These are phyloP conservation scores for Myotis davidii DNA, from an alignment of 2,113 vertebrate species.

Conservation along the genomic window DNA sequence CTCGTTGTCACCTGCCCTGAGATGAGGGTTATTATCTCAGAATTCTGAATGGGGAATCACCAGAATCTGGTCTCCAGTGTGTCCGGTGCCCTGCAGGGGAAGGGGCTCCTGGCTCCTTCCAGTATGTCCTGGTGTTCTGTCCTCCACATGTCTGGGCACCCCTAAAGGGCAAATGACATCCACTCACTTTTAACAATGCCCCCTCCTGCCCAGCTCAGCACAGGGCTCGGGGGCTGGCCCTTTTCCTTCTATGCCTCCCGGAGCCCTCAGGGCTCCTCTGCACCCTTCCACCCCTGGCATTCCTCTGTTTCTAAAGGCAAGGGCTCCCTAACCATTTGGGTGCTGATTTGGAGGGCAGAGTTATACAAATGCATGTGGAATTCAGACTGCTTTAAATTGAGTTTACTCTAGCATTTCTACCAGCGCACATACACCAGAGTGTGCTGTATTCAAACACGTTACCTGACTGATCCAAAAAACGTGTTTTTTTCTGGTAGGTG, in stretches of 20 bases:
- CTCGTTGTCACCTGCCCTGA: background rate
- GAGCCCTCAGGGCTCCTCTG: background rate
- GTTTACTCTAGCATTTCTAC: background rate
- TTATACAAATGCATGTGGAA: background rate
- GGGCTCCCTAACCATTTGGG: background rate
- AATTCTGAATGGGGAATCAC: background rate
- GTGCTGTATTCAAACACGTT: background rate
- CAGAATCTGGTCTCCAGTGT: background rate
- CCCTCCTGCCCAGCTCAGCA: background rate
- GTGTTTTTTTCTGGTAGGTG: background rate
- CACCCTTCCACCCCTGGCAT: background rate
- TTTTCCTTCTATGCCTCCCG: background rate
- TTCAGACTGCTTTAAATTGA: background rate
- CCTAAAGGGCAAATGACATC: background rate
- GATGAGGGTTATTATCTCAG: background rate
- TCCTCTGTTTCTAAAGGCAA: background rate
- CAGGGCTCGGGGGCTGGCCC: background rate
- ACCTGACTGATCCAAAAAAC: background rate
- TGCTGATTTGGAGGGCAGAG: background rate
- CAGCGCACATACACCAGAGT: background rate
- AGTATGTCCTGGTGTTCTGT: background rate
- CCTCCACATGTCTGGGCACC: background rate
- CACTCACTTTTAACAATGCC: background rate
- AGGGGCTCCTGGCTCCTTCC: background rate
- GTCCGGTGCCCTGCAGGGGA: background rate